Percentiles rank a stretch among this genome's conserved stretches.
phyloP scores from a whole-genome alignment of 2,888 invertebrate species.

The Caenorhabditis drosophilae region DNA sequence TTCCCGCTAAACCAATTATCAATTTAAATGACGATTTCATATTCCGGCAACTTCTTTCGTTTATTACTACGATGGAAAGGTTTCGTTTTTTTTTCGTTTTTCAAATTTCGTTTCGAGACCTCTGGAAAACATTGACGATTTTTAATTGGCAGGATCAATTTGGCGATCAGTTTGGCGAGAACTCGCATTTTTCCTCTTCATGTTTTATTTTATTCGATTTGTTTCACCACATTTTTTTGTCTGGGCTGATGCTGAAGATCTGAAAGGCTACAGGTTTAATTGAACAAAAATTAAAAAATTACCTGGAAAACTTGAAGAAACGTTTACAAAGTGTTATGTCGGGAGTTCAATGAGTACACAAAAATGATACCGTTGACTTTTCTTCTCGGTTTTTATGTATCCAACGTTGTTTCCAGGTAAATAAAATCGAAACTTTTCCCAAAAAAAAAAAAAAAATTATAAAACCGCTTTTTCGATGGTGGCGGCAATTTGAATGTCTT shows the following conservation, averaged over 20 bases:
- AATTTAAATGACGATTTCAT: conserved; percentile 57
- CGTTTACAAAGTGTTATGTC: conserved; percentile 41
- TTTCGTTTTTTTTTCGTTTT: background rate
- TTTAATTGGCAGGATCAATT: conserved; percentile 40
- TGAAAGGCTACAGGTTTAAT: conserved; percentile 23
- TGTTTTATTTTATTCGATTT: conserved; percentile 50
- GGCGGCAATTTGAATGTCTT: conserved; percentile 56
- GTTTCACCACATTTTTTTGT: conserved; percentile 40
- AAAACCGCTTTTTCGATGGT: conserved; percentile 43
- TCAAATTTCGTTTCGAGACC: background rate
- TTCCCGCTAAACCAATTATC: too few species aligned
- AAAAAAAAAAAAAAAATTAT: background rate
- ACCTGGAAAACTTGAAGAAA: conserved; percentile 31
- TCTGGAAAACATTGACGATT: background rate
- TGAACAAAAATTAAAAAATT: background rate
- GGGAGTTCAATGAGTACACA: conserved; percentile 54
- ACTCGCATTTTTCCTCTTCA: conserved; percentile 41
- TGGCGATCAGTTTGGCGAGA: conserved; percentile 55
- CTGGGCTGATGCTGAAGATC: conserved; percentile 30
- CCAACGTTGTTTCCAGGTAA: conserved; percentile 55
- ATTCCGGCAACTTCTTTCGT: conserved; percentile 53
- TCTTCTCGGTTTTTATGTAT: conserved; percentile 60
- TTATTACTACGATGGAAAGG: conserved; percentile 57
- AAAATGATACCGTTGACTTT: conserved; percentile 57
- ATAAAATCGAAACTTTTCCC: background rate